These are phyloP conservation scores for Oryzias woworae DNA, from an alignment of 2,113 vertebrate genomes.

Conservation along the genomic window DNA sequence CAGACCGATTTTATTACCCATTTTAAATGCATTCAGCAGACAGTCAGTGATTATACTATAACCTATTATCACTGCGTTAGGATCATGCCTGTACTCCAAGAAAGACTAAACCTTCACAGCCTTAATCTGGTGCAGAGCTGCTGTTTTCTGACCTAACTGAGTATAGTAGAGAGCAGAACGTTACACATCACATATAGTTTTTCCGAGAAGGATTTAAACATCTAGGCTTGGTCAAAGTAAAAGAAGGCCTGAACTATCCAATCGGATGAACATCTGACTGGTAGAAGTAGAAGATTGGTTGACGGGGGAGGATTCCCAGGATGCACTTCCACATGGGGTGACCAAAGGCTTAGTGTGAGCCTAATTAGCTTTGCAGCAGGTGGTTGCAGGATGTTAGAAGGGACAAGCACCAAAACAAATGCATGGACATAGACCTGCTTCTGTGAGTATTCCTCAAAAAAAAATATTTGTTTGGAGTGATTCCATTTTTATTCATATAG, in stretches of 20 bases:
- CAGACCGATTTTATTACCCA: too few relatives aligned
- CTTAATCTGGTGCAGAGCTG: conserved; percentile 4
- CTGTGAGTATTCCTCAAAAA: conserved; percentile 69
- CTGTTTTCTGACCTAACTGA: conserved; percentile 4
- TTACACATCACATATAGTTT: conserved; percentile 48
- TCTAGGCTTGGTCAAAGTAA: conserved; percentile 15
- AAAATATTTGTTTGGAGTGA: not conserved
- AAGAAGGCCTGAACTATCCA: conserved; percentile 31
- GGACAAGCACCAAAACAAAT: conserved; percentile 57
- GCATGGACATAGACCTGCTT: conserved; percentile 70
- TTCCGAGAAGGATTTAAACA: conserved; percentile 12
- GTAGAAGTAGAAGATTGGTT: conserved; percentile 47
- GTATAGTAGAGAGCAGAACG: conserved; percentile 11
- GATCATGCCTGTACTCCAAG: conserved; percentile 3
- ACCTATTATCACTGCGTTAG: not conserved
- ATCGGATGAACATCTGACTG: conserved; percentile 15
- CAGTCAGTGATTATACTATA: not conserved
- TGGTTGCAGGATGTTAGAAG: conserved; percentile 61
- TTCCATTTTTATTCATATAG: too few relatives aligned
- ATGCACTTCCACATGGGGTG: conserved; percentile 65
- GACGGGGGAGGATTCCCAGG: conserved; percentile 27
- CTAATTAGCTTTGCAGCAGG: conserved; percentile 75
- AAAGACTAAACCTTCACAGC: conserved; percentile 4
- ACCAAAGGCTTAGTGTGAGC: conserved; percentile 74
- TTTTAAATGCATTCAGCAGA: not conserved